Conservation (phyloP, 2,113 vertebrate genomes). For the Nansenia antarctica region DNA sequence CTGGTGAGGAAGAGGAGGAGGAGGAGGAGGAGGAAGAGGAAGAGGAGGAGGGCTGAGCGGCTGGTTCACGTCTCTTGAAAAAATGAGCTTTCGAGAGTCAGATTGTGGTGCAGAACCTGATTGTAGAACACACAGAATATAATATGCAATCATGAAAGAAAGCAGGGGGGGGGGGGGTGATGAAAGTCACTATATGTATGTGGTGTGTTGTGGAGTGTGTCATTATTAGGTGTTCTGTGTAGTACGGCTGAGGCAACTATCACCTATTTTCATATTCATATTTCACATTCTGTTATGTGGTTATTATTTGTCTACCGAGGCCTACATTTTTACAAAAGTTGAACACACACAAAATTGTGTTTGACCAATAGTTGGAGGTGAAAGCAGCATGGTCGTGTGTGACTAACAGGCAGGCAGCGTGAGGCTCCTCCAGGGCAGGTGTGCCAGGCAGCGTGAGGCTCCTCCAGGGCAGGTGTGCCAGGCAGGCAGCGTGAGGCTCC, state of each 20-base stretch:
- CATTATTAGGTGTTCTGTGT: no score
- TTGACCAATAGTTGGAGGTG: not conserved
- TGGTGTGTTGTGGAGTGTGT: no score
- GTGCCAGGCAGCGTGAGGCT: not conserved
- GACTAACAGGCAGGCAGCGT: not conserved
- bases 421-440: no score
- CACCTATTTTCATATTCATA: no score
- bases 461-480: not conserved
- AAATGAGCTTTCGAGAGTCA: conserved; percentile 27
- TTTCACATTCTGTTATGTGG: no score
- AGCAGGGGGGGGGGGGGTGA: not conserved
- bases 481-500: not conserved
- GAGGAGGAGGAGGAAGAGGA: not conserved
- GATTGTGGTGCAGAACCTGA: conserved; percentile 23
- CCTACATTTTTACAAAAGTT: not conserved
- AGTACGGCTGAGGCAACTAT: no score
- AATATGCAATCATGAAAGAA: not conserved
- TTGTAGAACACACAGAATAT: conserved; percentile 23
- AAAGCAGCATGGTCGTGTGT: not conserved
- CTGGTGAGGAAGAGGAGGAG: conserved; percentile 18
- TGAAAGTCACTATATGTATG: not conserved
- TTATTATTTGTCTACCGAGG: not conserved
- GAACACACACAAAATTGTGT: not conserved
- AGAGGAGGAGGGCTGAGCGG: not conserved
- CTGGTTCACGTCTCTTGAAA: conserved; percentile 23